Evolutionary conservation across 2,888 invertebrate genomes (phyloP).

Genomic region (Monopis laevigella): DNA sequence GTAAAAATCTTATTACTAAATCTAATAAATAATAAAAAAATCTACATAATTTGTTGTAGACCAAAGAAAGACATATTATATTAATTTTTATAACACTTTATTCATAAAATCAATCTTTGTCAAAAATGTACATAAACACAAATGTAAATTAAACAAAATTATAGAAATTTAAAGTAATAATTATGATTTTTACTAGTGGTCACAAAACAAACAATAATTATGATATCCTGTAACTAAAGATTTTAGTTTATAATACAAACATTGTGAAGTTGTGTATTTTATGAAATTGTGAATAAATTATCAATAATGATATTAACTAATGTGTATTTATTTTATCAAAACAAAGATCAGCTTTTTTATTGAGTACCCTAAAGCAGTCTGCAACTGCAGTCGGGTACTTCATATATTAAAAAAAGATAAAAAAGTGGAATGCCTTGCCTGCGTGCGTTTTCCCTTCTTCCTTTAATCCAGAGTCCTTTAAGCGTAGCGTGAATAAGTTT

Average conservation of each 20-base stretch:
- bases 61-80: constrained; percentile 3
- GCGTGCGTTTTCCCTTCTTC: no score
- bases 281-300: constrained; percentile 68
- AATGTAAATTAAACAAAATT: constrained; percentile 46
- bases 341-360: no score
- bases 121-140: constrained; percentile 45
- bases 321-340: constrained; percentile 26
- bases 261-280: constrained; percentile 68
- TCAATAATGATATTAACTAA: constrained; percentile 59
- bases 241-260: constrained; percentile 63
- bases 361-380: no score
- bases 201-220: constrained; percentile 51
- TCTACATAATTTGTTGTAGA: neutral
- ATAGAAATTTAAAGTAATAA: constrained; percentile 45
- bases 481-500: no score
- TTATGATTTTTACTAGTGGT: constrained; percentile 46
- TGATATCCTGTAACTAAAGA: constrained; percentile 60
- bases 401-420: no score
- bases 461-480: no score
- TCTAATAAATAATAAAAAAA: neutral
- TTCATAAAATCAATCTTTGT: constrained; percentile 32
- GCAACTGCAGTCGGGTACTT: no score
- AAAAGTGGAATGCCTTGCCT: no score
- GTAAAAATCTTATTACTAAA: neutral
- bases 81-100: constrained; percentile 18